A percentile compares a stretch with the other conserved stretches of the same genome.
Conservation (phyloP, 2,888 invertebrate genomes). For the Nomada lathburiana region DNA sequence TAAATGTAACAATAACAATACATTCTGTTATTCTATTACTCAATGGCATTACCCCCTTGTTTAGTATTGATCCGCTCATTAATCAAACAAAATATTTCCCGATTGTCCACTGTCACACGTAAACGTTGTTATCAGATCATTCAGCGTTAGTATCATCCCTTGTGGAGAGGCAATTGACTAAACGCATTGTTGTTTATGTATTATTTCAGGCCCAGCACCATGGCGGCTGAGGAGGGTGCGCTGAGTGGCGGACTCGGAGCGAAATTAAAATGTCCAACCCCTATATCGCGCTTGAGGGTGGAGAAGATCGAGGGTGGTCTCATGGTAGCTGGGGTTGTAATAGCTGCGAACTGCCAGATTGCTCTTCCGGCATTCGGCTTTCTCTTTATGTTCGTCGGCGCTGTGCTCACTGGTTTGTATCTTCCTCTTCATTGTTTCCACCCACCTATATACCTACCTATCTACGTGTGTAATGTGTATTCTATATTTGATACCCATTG, state of each 20-base stretch:
- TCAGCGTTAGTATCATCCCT: not conserved
- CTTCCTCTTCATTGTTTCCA: constrained; percentile 23
- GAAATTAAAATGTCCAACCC: constrained; percentile 87
- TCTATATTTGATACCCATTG: constrained; percentile 18
- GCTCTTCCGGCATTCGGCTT: constrained; percentile 91
- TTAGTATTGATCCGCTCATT: no score
- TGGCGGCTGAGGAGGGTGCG: constrained; percentile 86
- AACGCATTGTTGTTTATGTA: constrained; percentile 39
- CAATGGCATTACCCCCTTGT: not conserved
- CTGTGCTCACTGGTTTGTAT: constrained; percentile 89
- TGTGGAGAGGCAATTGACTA: constrained; percentile 22
- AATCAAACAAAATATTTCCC: not conserved
- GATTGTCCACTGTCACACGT: not conserved
- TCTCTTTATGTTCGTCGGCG: constrained; percentile 90
- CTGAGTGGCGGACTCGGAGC: constrained; percentile 77
- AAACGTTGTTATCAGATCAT: not conserved
- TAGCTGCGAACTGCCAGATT: constrained; percentile 92
- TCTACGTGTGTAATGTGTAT: not conserved
- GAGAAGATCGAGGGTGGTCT: constrained; percentile 92
- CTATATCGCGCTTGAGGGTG: constrained; percentile 89
- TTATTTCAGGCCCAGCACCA: constrained; percentile 86
- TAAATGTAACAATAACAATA: no score
- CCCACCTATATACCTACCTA: not conserved
- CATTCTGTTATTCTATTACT: not conserved
- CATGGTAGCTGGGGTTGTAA: constrained; percentile 91